Percentiles rank a stretch among this genome's conserved stretches.
These are phyloP conservation scores for Tinea trinotella DNA, from an alignment of 2,888 invertebrate species.

Conservation along the genomic window DNA sequence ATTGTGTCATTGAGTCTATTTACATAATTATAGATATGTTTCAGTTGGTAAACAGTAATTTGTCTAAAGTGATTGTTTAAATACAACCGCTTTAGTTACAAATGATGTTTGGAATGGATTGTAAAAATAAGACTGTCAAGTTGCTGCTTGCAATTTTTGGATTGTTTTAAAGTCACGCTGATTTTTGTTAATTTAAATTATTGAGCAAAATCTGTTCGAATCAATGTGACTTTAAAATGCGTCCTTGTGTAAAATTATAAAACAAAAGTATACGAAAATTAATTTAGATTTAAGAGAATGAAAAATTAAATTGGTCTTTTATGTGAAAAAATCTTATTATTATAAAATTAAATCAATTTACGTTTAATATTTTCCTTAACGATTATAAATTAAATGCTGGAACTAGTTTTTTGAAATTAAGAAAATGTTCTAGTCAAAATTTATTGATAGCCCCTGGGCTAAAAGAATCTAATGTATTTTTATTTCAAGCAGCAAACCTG, in stretches of 20 bases:
- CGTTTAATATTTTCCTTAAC: neutral
- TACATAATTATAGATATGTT: too few species aligned
- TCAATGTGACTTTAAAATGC: too few species aligned
- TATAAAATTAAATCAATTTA: neutral
- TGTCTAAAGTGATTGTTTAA: conserved; percentile 4
- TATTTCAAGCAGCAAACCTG: neutral
- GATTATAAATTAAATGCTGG: neutral
- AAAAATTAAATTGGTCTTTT: too few species aligned
- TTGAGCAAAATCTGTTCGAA: too few species aligned
- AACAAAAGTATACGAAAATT: too few species aligned
- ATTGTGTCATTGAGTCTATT: too few species aligned
- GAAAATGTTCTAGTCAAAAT: neutral
- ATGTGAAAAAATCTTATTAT: too few species aligned
- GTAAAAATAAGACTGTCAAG: neutral
- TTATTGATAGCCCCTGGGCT: neutral
- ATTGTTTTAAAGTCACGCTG: too few species aligned
- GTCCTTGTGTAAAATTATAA: too few species aligned
- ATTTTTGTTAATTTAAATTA: too few species aligned
- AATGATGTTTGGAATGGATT: neutral
- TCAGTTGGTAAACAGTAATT: neutral
- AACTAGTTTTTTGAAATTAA: neutral
- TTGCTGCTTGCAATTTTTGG: conserved; percentile 5
- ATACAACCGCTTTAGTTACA: conserved; percentile 1
- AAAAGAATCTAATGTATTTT: neutral
- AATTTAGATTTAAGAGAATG: too few species aligned